Evolutionary conservation across 2,888 invertebrate genomes (phyloP).

Genomic region (Ypsolopha sequella): DNA sequence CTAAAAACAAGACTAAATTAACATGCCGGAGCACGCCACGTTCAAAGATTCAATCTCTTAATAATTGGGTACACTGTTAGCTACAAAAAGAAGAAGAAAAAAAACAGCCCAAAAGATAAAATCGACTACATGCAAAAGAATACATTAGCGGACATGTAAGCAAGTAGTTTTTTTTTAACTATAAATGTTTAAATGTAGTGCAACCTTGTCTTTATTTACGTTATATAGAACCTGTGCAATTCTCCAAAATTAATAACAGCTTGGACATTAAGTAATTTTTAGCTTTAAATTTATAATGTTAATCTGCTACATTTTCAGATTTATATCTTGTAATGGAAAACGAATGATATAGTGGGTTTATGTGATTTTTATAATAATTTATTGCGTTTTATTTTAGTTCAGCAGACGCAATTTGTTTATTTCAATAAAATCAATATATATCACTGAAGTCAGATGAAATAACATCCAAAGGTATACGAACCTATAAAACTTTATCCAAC

Average conservation of each 20-base stretch:
- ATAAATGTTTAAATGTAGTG: slow-evolving; percentile 30
- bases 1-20: slow-evolving; percentile 35
- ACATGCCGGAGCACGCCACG: slow-evolving; percentile 48
- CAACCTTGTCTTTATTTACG: slow-evolving; percentile 41
- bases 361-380: no score
- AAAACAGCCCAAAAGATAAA: slow-evolving; percentile 36
- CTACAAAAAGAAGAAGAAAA: slow-evolving; percentile 12
- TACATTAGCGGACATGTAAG: slow-evolving; percentile 40
- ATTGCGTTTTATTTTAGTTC: no score
- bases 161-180: slow-evolving; percentile 28
- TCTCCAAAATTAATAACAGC: not conserved
- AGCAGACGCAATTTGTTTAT: not conserved
- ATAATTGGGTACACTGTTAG: slow-evolving; percentile 36
- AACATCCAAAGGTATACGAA: not conserved
- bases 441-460: not conserved
- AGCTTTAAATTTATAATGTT: not conserved
- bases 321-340: not conserved
- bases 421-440: not conserved
- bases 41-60: slow-evolving; percentile 46
- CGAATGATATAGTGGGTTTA: no score
- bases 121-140: slow-evolving; percentile 49
- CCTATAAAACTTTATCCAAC: not conserved
- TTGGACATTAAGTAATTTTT: no score
- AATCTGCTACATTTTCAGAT: not conserved
- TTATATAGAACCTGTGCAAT: no score